These are phyloP conservation scores for Cheilosia urbana DNA, from an alignment of 2,888 invertebrate genomes.

Conservation along the genomic window DNA sequence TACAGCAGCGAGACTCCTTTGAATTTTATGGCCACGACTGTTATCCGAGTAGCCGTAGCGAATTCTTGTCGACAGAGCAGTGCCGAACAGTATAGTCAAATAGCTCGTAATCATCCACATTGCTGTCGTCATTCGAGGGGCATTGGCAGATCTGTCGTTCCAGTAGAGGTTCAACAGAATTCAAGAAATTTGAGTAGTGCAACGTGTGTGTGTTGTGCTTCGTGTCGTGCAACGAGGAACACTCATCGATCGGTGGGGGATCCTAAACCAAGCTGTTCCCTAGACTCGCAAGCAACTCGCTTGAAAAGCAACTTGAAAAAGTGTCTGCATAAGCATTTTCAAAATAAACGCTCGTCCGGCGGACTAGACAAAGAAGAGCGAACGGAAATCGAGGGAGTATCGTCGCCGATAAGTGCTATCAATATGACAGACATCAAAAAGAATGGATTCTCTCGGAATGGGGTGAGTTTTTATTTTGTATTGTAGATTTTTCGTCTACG, in stretches of 20 bases:
- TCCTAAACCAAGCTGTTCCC: constrained; percentile 20
- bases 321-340: constrained; percentile 62
- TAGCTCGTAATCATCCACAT: constrained; percentile 45
- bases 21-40: constrained; percentile 69
- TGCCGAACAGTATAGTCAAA: constrained; percentile 41
- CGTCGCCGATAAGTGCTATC: constrained; percentile 2
- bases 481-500: neutral
- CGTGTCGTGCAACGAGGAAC: constrained; percentile 17
- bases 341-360: constrained; percentile 24
- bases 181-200: constrained; percentile 26
- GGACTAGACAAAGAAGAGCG: neutral
- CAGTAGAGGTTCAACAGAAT: constrained; percentile 1
- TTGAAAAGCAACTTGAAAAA: constrained; percentile 63
- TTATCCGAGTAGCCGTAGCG: constrained; percentile 65
- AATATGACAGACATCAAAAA: constrained; percentile 67
- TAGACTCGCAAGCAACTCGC: constrained; percentile 61
- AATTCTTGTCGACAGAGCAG: constrained; percentile 67
- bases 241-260: constrained; percentile 9
- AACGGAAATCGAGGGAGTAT: constrained; percentile 13
- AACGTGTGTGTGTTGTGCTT: constrained; percentile 50
- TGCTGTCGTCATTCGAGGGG: constrained; percentile 56
- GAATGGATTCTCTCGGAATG: constrained; percentile 66
- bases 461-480: constrained; percentile 52
- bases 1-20: neutral
- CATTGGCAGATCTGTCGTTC: constrained; percentile 9